A percentile compares a stretch with the other conserved stretches of the same genome.
phyloP scores from a whole-genome alignment of 2,888 invertebrate genomes.

The Heteromurus nitidus region DNA sequence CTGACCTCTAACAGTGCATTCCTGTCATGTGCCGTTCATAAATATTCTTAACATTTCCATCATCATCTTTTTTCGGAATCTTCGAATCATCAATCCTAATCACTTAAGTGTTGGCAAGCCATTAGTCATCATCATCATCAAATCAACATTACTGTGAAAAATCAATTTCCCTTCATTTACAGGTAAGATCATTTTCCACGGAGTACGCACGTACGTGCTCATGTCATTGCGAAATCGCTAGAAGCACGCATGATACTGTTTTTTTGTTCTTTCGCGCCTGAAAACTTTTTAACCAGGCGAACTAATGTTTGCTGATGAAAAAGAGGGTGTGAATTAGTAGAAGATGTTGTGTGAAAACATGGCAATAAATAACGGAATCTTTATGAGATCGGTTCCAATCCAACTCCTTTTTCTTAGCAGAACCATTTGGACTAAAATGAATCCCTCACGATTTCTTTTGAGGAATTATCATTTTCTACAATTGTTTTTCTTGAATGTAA shows the following conservation, averaged over 20 bases:
- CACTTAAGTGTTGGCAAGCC: neutral
- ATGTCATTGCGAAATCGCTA: neutral
- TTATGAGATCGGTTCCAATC: conserved; percentile 60
- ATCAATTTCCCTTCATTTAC: conserved; percentile 6
- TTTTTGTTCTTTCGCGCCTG: too few species aligned
- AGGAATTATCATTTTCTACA: too few species aligned
- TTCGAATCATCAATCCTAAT: neutral
- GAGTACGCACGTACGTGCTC: neutral
- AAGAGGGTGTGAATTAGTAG: conserved; percentile 27
- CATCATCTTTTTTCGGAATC: neutral
- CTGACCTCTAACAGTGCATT: too few species aligned
- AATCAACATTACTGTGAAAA: conserved; percentile 1
- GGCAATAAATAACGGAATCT: conserved; percentile 43
- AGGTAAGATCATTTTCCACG: conserved; percentile 24
- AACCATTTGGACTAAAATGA: conserved; percentile 14
- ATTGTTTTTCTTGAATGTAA: too few species aligned
- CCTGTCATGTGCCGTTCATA: neutral
- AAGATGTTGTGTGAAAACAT: neutral
- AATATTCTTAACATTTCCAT: conserved; percentile 1
- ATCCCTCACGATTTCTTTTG: conserved; percentile 52
- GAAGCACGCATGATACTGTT: neutral
- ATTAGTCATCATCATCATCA: conserved; percentile 41
- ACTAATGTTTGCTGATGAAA: conserved; percentile 32
- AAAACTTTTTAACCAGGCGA: neutral
- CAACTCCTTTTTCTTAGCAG: conserved; percentile 24